Conservation (phyloP, 2,888 invertebrate genomes). For the Zonitis immaculata region DNA sequence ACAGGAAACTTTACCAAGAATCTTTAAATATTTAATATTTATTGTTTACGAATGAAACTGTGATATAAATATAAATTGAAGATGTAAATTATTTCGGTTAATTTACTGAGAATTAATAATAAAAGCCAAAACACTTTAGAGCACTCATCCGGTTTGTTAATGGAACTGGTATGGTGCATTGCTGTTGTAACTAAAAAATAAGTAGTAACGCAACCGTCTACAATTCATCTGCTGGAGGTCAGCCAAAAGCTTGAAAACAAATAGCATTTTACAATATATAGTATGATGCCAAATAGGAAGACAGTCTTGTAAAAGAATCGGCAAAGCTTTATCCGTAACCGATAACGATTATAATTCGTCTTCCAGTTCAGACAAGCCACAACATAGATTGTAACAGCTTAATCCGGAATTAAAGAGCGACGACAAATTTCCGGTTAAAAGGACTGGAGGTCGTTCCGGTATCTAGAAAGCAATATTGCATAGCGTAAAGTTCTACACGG, state of each 20-base stretch:
- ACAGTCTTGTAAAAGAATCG: slow-evolving; percentile 26
- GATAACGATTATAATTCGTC: slow-evolving; percentile 38
- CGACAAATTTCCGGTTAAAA: slow-evolving; percentile 2
- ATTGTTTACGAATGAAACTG: too few relatives aligned
- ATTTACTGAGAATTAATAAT: slow-evolving; percentile 12
- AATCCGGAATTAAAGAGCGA: slow-evolving; percentile 7
- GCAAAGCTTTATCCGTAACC: slow-evolving; percentile 37
- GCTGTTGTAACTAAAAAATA: slow-evolving; percentile 30
- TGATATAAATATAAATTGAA: too few relatives aligned
- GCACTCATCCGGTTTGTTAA: slow-evolving; percentile 31
- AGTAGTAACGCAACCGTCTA: slow-evolving; percentile 34
- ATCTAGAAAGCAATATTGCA: slow-evolving; percentile 10
- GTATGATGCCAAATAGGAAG: slow-evolving; percentile 28
- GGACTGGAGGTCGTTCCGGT: neutral
- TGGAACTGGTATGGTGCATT: slow-evolving; percentile 35
- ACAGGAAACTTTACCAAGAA: neutral
- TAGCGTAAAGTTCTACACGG: slow-evolving; percentile 28
- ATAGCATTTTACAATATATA: slow-evolving; percentile 25
- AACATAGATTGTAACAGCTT: slow-evolving; percentile 7
- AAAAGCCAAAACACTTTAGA: slow-evolving; percentile 23
- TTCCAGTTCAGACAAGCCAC: slow-evolving; percentile 7
- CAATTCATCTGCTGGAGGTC: slow-evolving; percentile 43
- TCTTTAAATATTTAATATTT: neutral
- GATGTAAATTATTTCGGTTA: slow-evolving; percentile 1
- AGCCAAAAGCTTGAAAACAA: slow-evolving; percentile 35